phyloP scores from a whole-genome alignment of 2,888 invertebrate species.

The Stramonita haemastoma region DNA sequence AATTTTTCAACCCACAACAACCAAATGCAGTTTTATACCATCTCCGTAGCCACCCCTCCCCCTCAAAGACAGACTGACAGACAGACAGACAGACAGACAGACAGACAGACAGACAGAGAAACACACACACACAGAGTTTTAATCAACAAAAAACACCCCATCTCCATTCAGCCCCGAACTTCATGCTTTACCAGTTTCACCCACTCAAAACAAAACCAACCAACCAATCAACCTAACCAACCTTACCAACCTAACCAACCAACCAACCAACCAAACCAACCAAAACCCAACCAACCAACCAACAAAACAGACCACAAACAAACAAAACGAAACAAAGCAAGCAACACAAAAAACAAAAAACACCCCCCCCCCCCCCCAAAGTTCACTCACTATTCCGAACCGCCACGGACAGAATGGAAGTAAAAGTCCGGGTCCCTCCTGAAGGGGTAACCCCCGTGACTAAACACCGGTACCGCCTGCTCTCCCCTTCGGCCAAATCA shows the following conservation, averaged over 20 bases:
- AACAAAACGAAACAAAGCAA: not conserved
- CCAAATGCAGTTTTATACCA: too few species aligned
- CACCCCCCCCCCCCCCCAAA: not conserved
- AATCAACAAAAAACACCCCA: too few species aligned
- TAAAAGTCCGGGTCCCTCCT: not conserved
- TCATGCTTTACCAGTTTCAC: too few species aligned
- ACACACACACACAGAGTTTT: not conserved
- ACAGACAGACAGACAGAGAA: not conserved
- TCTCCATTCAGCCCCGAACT: too few species aligned
- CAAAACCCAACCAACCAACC: not conserved
- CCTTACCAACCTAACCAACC: not conserved
- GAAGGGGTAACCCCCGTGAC: conserved; percentile 13
- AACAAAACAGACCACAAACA: not conserved
- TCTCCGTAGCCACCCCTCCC: too few species aligned
- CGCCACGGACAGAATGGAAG: not conserved
- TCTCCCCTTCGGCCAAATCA: conserved; percentile 31
- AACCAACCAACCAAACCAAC: not conserved
- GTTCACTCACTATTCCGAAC: conserved; percentile 9
- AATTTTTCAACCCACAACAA: too few species aligned
- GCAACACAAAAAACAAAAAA: not conserved
- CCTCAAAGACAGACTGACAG: not conserved
- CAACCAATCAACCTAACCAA: too few species aligned
- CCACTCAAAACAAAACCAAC: too few species aligned
- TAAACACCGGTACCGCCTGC: conserved; percentile 18
- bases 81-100: not conserved